Base-by-base conservation (phyloP, 2,888 invertebrate genomes). In the Uropetala carovei region DNA sequence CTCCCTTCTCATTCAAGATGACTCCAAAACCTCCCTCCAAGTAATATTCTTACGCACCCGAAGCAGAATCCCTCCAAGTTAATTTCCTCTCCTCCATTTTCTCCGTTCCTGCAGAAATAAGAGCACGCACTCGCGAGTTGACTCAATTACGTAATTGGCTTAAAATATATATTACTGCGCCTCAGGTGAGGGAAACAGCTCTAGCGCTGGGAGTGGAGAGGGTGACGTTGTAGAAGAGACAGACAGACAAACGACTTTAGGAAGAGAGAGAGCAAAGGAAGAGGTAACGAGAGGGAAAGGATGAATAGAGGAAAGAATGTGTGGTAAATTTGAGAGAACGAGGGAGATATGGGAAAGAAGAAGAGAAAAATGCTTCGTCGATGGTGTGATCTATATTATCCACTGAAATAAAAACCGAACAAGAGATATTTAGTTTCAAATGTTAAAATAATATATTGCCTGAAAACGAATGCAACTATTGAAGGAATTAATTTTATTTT, bases 121-220 rank as follows among this genome's bases (percentile, higher is more conserved):
- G 75, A n/a, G 75, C n/a, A 9, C n/a, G 75, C n/a, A n/a, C 75
- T 75, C n/a, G 18, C 2, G n/a, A 11, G 75, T 5, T 11, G 75
- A 75, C n/a, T 75, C 75, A 75, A 75, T 75, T 75, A 75, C 27
- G 75, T n/a, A 75, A 75, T 75, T 75, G n/a, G n/a, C 18, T 75
- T 75, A 75, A 75, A 75, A 75, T 75, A 75, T 75, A 75, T 75
- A 75, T 75, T n/a, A 75, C 75, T 27, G 75, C 75, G n/a, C 75
- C 18, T 16, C 75, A 75, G 75, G 75, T 75, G 75, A 27, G 64
- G 5, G 11, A n/a, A 64, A 64, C 13, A 11, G 7, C 16, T 43
- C 43, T 43, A 43, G 43, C 5, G 75, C 22, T 4, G 75, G 75
- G 2, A n/a, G n/a, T 16, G 75, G 75, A 64, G 64, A 43, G 16